Base-by-base conservation (phyloP, 2,113 vertebrate genomes). In the Hypomesus transpacificus region DNA sequence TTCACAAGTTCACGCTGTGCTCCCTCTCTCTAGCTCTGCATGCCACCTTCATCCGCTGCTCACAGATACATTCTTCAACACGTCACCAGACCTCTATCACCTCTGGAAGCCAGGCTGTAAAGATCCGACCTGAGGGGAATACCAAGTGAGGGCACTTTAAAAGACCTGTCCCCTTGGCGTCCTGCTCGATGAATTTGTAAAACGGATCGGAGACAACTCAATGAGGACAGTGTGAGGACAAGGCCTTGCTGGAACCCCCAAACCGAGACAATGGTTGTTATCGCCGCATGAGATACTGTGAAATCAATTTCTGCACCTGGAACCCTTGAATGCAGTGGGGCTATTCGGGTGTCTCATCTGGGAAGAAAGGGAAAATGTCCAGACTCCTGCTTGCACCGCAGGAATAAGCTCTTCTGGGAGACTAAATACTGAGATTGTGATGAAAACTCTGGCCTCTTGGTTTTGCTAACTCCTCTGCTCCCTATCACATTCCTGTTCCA, bases 1-100 rank as follows among this genome's bases (percentile, higher is more conserved):
- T 92, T 93, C 90, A 88, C 89, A 87, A 92, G 91, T 92, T 92
- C 90, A 92, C 79, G 57, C 73, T 39, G 73, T 75, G 86, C 81
- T 88, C 80, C 4, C 61, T n/a, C 14, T n/a, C 9, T 56, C 14
- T 17, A n/a, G 80, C 81, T 88, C 82, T 56, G 88, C 87, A 85
- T 91, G 89, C 85, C 88, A 87, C 85, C 81, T 81, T 86, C 83
- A 91, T 90, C 90, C 85, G 78, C 14, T 46, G 84, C 83, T 85
- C 86, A 88, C 85, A 72, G 78, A 56, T 66, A 82, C 80, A 77
- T 76, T 86, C 71, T 81, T 71, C 80, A 84, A 75, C 87, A 82
- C 79, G 84, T 74, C 82, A 58, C 46, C 56, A 51, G 76, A 77
- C 76, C 62, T 83, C 78, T 82, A 88, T 89, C 88, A 83, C 74